Evolutionary conservation across 1,140 invertebrate species (phyloP), one percentile per base, ranked within the genome.

Genomic region (Zaprionus inermis): DNA sequence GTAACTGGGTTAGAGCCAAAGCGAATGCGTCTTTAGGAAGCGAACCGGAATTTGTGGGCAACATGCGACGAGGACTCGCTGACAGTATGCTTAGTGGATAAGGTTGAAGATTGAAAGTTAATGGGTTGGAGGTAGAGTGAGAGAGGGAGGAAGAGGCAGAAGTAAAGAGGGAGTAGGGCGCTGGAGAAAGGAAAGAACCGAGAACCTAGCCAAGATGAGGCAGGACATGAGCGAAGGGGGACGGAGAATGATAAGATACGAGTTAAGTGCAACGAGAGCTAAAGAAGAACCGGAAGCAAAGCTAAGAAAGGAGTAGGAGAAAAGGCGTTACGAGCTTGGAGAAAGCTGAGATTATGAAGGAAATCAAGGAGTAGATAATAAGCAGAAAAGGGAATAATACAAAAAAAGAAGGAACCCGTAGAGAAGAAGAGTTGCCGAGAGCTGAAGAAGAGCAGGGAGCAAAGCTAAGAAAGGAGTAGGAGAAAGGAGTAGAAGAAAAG

Each of bases 1-100:
- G 55, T 22, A 51, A 49, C 44, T 49, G 44, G 44, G 44, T 49
- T 49, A 49, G 44, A 49, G 18, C 18, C 44, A 49, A 49, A 49
- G 10, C 44, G 44, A 49, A 49, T 49, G 44, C 18, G 44, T 49
- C 44, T 49, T 49, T 49, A 49, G 22, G 22, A 18, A 49, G 9
- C 3, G 44, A 11, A 32, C 30, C 30, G 30, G 30, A 32, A 32
- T 32, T 32, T 32, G 30, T 32, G n/a, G 4, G 41, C 18, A 18
- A 49, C 18, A 12, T 22, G 36, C 36, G 44, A 12, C 16, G 44
- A 22, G 18, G 20, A 49, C 44, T 1, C 44, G 44, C 44, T 49
- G 44, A 49, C 44, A 49, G 44, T 49, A 20, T 49, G 18, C 18
- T n/a, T 1, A 49, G 44, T 49, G 44, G 18, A 22, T 49, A 49